Base-by-base conservation (phyloP, 1,140 invertebrate genomes). In the Neodiprion pinetum region DNA sequence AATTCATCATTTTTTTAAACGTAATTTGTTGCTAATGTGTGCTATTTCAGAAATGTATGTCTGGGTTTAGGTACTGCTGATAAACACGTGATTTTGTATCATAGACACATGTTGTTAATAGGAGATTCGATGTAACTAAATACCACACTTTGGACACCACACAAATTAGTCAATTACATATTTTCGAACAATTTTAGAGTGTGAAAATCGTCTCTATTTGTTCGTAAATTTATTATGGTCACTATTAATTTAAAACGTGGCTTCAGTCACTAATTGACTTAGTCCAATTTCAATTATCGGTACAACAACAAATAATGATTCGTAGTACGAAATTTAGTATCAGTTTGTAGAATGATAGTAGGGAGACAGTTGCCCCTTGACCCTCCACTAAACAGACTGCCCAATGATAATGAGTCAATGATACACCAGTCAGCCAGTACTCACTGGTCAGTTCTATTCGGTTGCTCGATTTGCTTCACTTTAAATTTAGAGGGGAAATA, bases 361-460 rank as follows among this genome's bases (percentile, higher is more conserved):
- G 53, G 73, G 73, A 70, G 73, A 28, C 48, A 70, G 14, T 23
- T 72, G 74, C 71, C 74, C 74, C 70, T 72, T 75, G 74, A 75
- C 74, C 74, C 74, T 48, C 70, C 23, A 65, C 50, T 72, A 47
- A 68, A 61, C 40, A 67, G 28, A 72, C 48, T 71, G 23, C 48
- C 70, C 48, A 47, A 50, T 71, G 70, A 71, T 71, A 71, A 49
- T 50, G 70, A 71, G n/a, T 71, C 70, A 61, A 50, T 71, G 21
- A 21, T 21, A 47, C 21, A 71, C 5, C 23, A 40, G 21, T 12
- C 12, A 71, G 21, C 48, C n/a, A 50, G 70, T 71, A 48, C 21
- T 40, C 70, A 70, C 12, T 40, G 70, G 28, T 69, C 67, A 14
- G 67, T 69, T 9, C 23, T 47, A 23, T 47, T 69, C 40, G n/a